Conservation (phyloP, 2,888 invertebrate genomes). For the Clanis bilineata region DNA sequence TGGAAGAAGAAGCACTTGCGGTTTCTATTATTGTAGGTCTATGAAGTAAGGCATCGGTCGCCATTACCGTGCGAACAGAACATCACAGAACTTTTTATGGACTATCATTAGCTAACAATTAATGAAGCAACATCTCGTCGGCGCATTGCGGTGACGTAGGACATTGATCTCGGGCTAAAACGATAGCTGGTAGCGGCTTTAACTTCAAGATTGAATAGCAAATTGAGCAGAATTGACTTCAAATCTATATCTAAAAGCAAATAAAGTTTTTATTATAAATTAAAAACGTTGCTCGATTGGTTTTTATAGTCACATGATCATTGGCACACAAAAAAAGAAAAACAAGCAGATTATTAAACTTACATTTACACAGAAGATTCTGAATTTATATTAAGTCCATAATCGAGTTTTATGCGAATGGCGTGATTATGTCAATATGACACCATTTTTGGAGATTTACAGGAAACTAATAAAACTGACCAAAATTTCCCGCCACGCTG, state of each 20-base stretch:
- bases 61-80: constrained; percentile 56
- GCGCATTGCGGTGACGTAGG: constrained; percentile 46
- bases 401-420: no score
- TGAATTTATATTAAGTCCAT: no score
- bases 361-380: no score
- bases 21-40: background rate
- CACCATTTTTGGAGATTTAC: no score
- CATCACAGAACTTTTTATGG: constrained; percentile 48
- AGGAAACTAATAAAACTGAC: no score
- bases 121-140: constrained; percentile 47
- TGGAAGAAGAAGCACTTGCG: no score
- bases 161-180: constrained; percentile 41
- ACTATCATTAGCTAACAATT: constrained; percentile 66
- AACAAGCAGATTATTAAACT: no score
- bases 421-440: no score
- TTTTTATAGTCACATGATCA: background rate
- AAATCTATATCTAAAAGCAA: background rate
- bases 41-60: constrained; percentile 19
- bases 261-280: background rate
- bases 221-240: no score
- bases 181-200: constrained; percentile 35
- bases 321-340: no score
- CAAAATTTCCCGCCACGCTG: constrained; percentile 35
- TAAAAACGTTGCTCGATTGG: background rate
- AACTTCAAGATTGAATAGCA: background rate